Conservation (phyloP, 2,888 invertebrate genomes). For the Rhopalosiphum nymphaeae region DNA sequence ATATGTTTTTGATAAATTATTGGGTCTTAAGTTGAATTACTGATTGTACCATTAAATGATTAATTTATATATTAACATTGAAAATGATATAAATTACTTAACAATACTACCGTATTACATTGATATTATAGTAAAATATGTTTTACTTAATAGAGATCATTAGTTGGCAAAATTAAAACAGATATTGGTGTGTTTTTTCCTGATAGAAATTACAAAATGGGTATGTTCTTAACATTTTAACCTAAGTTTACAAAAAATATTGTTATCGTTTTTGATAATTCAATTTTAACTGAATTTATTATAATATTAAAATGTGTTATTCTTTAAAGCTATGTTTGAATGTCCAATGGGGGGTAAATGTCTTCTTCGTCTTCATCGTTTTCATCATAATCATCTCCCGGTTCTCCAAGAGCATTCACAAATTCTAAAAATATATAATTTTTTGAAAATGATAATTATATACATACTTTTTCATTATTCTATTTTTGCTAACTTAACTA, state of each 20-base stretch:
- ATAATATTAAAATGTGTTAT: not conserved
- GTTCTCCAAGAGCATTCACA: constrained; percentile 87
- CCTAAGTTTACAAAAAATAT: constrained; percentile 22
- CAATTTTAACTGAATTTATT: constrained; percentile 22
- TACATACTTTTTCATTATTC: not conserved
- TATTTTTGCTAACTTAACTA: not conserved
- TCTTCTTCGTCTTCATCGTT: constrained; percentile 67
- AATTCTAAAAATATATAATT: constrained; percentile 75
- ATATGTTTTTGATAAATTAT: not conserved
- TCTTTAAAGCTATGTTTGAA: constrained; percentile 18
- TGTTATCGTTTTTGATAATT: not conserved
- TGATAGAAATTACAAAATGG: constrained; percentile 37
- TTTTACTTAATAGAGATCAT: constrained; percentile 34
- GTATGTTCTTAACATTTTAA: constrained; percentile 17
- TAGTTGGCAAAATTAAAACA: constrained; percentile 21
- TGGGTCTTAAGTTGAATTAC: constrained; percentile 5
- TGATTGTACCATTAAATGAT: constrained; percentile 44
- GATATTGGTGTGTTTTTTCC: constrained; percentile 54
- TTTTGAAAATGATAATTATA: not conserved
- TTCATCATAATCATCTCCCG: constrained; percentile 71
- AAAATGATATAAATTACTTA: constrained; percentile 38
- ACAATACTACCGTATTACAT: constrained; percentile 19
- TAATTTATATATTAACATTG: constrained; percentile 21
- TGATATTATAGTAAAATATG: constrained; percentile 39
- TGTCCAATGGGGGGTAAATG: constrained; percentile 45